These are phyloP conservation scores for Aleiodes testaceus DNA, from an alignment of 2,888 invertebrate genomes.

Conservation along the genomic window DNA sequence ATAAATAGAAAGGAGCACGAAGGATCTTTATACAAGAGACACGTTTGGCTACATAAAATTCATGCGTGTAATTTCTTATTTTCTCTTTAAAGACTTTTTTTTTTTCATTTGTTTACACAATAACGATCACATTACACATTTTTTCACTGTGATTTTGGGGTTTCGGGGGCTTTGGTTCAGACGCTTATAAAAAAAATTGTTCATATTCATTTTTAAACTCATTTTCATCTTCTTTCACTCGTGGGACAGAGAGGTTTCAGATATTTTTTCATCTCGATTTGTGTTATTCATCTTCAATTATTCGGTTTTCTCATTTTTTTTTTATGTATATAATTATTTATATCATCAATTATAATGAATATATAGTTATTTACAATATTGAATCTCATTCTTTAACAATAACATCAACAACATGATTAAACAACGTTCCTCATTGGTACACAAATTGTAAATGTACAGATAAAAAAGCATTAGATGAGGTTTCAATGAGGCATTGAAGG, in stretches of 20 bases:
- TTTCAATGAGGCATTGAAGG: conserved; percentile 72
- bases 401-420: conserved; percentile 84
- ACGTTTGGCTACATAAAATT: conserved; percentile 44
- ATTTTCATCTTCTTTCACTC: conserved; percentile 17
- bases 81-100: conserved; percentile 31
- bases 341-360: conserved; percentile 81
- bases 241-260: conserved; percentile 45
- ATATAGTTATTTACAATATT: conserved; percentile 85
- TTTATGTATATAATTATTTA: conserved; percentile 74
- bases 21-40: conserved; percentile 10
- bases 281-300: conserved; percentile 15
- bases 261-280: conserved; percentile 21
- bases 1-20: no score
- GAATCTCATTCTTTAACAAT: conserved; percentile 84
- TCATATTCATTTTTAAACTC: conserved; percentile 28
- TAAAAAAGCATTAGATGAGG: conserved; percentile 73
- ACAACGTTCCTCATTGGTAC: conserved; percentile 73
- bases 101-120: conserved; percentile 55
- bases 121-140: conserved; percentile 63
- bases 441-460: conserved; percentile 74
- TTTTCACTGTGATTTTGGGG: conserved; percentile 27
- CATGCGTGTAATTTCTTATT: conserved; percentile 47
- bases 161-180: conserved; percentile 39
- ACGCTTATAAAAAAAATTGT: conserved; percentile 50
- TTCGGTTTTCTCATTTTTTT: conserved; percentile 56